Base-by-base conservation (phyloP, 2,888 invertebrate genomes). In the Empis stercorea region DNA sequence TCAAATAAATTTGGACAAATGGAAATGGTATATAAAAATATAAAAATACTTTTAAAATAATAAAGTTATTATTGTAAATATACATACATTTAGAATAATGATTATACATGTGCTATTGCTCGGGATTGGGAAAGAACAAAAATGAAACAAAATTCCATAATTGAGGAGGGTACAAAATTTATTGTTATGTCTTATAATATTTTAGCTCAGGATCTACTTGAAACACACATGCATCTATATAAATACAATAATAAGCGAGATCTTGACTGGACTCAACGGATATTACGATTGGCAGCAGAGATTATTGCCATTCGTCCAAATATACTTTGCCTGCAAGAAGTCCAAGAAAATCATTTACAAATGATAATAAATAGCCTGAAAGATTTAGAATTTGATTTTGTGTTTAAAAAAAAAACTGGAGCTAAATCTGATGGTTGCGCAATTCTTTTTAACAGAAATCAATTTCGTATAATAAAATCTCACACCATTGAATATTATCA, bases 351-450 rank as follows among this genome's bases (percentile, higher is more conserved):
- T n/a, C 87, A 91, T 63, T 69, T 86, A 46, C 70, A 71, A 48
- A 39, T 53, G 5, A 49, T 67, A 1, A n/a, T 43, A 11, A 1
- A 14, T 10, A 40, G 23, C 9, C 52, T 63, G 5, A 51, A 52
- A 6, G 59, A 63, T 46, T 65, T 70, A 66, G 88, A 89, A 2
- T 91, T 87, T 61, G 67, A 70, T 30, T 81, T 85, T 43, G 62
- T 87, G 4, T 95, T 78, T 64, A 91, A 93, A 66, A 84, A 85
- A 64, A 79, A 89, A 59, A 92, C 92, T 1, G 84, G 86, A 1
- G 70, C 71, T 32, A 79, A 87, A 57, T 71, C 72, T 10, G 97
- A 99, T 68, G 97, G 97, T 0, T 89, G 95, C 66, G 91, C 94
- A 0, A 84, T 94, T 38, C 85, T 88, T 61, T 95, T 80, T 64